Base-by-base conservation (phyloP, 2,797 vertebrate genomes). In the Megaceryle alcyon region DNA sequence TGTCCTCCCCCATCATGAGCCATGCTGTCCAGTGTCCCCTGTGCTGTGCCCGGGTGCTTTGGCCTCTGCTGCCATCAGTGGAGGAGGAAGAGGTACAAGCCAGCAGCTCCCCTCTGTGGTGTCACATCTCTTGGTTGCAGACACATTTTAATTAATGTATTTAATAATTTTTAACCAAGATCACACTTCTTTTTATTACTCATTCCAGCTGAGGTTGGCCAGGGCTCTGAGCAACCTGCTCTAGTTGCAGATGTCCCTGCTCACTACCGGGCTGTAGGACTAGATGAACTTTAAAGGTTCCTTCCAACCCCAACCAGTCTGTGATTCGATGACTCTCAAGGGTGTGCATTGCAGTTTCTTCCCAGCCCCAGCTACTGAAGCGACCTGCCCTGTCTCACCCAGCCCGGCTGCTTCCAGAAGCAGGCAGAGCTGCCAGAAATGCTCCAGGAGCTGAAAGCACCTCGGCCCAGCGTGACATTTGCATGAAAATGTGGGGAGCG, bases 21-120 rank as follows among this genome's bases (percentile, higher is more conserved):
- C 14, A 4, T 21, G 8, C 65, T 80, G 35, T 49, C 28, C 44
- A 11, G 20, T 33, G 66, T 86, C 39, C 37, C 72, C 14, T 7
- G 28, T 6, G 3, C 77, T 2, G 0, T 49, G 33, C 2, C 37
- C 5, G 4, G 4, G 21, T 59, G 13, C n/a, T 68, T 68, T 1
- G 1, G 16, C 35, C 39, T 63, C 35, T 2, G 0, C 33, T 48
- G 31, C 37, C 3, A 0, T 10, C 77, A 41, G 26, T 4, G 5
- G 35, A 56, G 54, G 41, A 88, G 43, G 28, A 70, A 51, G 12
- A 53, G 60, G 21, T 7, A n/a, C 23, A 73, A 61, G 9, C 14
- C 92, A 68, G 59, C 41, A 82, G 31, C 22, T 64, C 39, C 64
- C 79, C 4, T 3, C 63, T 41, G n/a, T 2, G 0, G 10, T 19